Percentiles rank a stretch among this genome's conserved stretches.
These are phyloP conservation scores for Vanessa tameamea DNA, from an alignment of 1,140 invertebrate genomes.

Conservation along the genomic window DNA sequence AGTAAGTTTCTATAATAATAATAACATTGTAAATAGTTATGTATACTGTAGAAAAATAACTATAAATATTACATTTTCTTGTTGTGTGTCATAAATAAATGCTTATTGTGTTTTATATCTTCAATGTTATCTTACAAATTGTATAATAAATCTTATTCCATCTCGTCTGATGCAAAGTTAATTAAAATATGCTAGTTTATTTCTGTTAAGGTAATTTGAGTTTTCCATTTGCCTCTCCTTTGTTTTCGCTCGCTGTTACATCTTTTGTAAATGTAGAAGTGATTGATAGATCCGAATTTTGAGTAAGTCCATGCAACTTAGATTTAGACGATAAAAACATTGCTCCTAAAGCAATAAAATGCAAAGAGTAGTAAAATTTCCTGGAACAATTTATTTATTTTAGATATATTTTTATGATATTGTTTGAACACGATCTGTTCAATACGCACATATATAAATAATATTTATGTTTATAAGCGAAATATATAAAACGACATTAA, in stretches of 20 bases:
- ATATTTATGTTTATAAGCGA: too few relatives aligned
- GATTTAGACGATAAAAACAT: constrained; percentile 61
- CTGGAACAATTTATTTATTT: constrained; percentile 51
- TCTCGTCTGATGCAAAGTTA: background rate
- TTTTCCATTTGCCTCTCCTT: constrained; percentile 57
- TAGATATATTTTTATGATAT: too few relatives aligned
- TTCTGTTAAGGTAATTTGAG: constrained; percentile 52
- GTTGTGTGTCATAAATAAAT: constrained; percentile 10
- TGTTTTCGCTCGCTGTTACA: constrained; percentile 34
- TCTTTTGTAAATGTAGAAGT: constrained; percentile 46
- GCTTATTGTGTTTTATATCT: background rate
- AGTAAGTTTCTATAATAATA: background rate
- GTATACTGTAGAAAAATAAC: constrained; percentile 1
- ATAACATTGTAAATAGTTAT: constrained; percentile 1
- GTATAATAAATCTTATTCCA: background rate
- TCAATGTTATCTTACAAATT: background rate
- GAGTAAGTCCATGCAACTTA: constrained; percentile 26
- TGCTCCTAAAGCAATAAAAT: constrained; percentile 75
- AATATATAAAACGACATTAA: too few relatives aligned
- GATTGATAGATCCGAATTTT: constrained; percentile 39
- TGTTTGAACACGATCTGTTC: too few relatives aligned
- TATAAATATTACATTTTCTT: background rate
- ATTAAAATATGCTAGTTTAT: background rate
- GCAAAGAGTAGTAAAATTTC: constrained; percentile 75
- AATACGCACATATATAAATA: too few relatives aligned